phyloP scores from a whole-genome alignment of 2,113 vertebrate species.

The Aphelocoma coerulescens region DNA sequence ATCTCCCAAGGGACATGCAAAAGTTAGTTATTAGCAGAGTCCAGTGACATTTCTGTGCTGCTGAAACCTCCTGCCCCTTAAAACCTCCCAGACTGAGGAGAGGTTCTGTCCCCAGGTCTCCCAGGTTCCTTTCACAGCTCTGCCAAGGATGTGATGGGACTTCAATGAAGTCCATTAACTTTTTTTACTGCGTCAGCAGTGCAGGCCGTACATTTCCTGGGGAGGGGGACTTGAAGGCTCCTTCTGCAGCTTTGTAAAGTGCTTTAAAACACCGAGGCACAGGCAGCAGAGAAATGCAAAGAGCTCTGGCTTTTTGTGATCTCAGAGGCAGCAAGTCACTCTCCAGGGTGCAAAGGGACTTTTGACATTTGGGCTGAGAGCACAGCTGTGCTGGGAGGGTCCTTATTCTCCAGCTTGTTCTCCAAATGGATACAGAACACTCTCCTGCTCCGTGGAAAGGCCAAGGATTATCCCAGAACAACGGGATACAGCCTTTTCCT shows the following conservation, averaged over 20 bases:
- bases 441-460: neutral
- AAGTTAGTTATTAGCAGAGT: neutral
- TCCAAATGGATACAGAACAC: neutral
- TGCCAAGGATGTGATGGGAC: conserved; percentile 34
- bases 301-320: neutral
- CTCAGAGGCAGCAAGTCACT: neutral
- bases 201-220: neutral
- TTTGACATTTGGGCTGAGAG: neutral
- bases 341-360: neutral
- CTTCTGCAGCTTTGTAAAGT: neutral
- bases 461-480: neutral
- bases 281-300: neutral
- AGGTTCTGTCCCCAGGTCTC: neutral
- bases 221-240: neutral
- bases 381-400: neutral
- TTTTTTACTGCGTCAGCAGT: neutral
- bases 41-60: neutral
- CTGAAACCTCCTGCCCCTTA: neutral
- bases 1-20: neutral
- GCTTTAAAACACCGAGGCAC: neutral
- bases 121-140: conserved; percentile 32
- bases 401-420: neutral
- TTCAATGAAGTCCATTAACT: neutral
- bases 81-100: neutral
- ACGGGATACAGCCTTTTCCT: neutral